Base-by-base conservation (phyloP, 2,888 invertebrate genomes). In the Xiphydria camelus region DNA sequence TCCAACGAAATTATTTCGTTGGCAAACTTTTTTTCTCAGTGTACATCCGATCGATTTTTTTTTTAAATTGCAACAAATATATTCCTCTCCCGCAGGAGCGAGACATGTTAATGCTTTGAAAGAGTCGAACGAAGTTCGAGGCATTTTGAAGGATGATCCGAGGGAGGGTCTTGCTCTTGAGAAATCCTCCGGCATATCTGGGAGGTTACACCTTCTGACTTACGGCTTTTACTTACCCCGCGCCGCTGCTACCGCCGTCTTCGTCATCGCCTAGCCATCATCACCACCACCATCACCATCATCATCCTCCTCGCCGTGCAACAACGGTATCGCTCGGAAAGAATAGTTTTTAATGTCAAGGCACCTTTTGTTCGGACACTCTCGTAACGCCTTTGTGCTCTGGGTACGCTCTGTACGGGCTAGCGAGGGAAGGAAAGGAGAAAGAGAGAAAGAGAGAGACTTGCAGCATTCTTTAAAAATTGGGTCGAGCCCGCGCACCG, bases 121-220 rank as follows among this genome's bases (percentile, higher is more conserved):
- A n/a, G n/a, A n/a, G 29, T 12, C 29, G 9, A 12, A 26, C 5
- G 4, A 29, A 14, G 10, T 12, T 7, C 14, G 12, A 12, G 6
- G 14, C 14, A 29, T 7, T 12, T 9, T 6, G 4, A 29, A 29
- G 14, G 29, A 14, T 29, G 14, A 29, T 29, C 9, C 12, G 2
- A 29, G 6, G 12, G 4, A 12, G 4, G 3, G 4, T 29, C 29
- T 29, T 21, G 45, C 48, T 59, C 55, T 64, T 61, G 57, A 44
- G 53, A 49, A 61, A 66, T 53, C 40, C 45, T 42, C 19, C 55
- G 49, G 53, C 62, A 63, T 63, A 62, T 60, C 62, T 64, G 52
- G 55, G 54, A 58, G 54, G 56, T 57, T 58, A 54, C 49, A 56
- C 55, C 57, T 59, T 40, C 51, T 39, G 39, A 41, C 42, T 32